Percentiles rank a stretch among this genome's conserved stretches.
These are phyloP conservation scores for Nomada ferruginata DNA, from an alignment of 2,888 invertebrate species.

Conservation along the genomic window DNA sequence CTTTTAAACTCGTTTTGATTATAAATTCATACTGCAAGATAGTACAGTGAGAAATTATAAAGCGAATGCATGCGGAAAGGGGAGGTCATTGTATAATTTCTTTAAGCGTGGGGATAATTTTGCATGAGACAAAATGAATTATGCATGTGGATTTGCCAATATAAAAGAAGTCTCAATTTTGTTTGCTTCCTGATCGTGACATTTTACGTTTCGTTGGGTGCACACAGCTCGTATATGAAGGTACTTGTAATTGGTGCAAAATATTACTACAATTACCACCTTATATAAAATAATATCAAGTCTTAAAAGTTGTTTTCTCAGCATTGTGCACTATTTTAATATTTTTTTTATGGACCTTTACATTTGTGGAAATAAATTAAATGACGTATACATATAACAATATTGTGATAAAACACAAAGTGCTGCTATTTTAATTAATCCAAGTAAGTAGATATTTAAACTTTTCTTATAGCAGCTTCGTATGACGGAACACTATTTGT, in stretches of 20 bases:
- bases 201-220: neutral
- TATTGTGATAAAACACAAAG: too few relatives aligned
- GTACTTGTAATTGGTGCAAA: neutral
- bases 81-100: slow-evolving; percentile 75
- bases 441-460: too few relatives aligned
- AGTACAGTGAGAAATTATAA: neutral
- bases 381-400: too few relatives aligned
- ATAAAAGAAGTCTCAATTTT: slow-evolving; percentile 15
- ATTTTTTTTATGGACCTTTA: too few relatives aligned
- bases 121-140: neutral
- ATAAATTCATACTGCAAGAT: neutral
- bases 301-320: too few relatives aligned
- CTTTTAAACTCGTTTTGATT: neutral
- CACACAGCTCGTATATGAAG: neutral
- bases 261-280: neutral
- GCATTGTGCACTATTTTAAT: too few relatives aligned
- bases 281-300: too few relatives aligned
- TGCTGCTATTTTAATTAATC: too few relatives aligned
- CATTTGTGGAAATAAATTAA: too few relatives aligned
- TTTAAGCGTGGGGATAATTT: slow-evolving; percentile 63
- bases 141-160: neutral
- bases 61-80: slow-evolving; percentile 26
- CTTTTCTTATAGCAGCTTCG: too few relatives aligned
- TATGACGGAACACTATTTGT: too few relatives aligned
- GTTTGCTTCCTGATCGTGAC: neutral